Conservation (phyloP, 2,113 vertebrate genomes). For the Reinhardtius hippoglossoides region DNA sequence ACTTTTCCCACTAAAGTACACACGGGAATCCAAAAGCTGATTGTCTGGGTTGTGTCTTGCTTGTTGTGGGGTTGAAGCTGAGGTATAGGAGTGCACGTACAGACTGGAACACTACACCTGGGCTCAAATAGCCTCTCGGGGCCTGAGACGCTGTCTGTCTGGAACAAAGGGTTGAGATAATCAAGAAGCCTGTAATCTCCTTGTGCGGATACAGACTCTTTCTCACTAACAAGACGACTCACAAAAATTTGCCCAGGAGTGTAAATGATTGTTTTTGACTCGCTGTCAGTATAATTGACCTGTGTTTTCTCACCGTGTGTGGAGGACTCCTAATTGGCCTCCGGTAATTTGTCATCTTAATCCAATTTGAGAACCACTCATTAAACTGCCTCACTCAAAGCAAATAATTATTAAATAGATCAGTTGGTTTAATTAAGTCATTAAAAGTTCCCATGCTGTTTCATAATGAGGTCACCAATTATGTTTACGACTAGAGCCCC, state of each 20-base stretch:
- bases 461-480: slow-evolving; percentile 26
- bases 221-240: background rate
- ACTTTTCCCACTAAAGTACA: background rate
- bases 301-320: slow-evolving; percentile 26
- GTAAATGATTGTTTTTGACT: slow-evolving; percentile 27
- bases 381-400: slow-evolving; percentile 4
- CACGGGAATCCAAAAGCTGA: background rate
- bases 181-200: slow-evolving; percentile 28
- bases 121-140: slow-evolving; percentile 12
- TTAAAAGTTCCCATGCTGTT: slow-evolving; percentile 50
- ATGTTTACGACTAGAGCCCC: slow-evolving; percentile 5
- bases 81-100: background rate
- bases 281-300: background rate
- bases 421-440: slow-evolving; percentile 39
- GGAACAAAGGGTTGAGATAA: slow-evolving; percentile 20
- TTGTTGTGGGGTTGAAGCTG: slow-evolving; percentile 8
- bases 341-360: slow-evolving; percentile 54
- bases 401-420: slow-evolving; percentile 48
- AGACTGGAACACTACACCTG: slow-evolving; percentile 42
- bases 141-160: slow-evolving; percentile 10
- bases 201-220: background rate
- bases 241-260: background rate
- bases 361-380: slow-evolving; percentile 46
- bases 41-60: background rate
- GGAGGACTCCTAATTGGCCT: slow-evolving; percentile 44